A percentile compares a stretch with the other conserved stretches of the same genome.
Evolutionary conservation across 1,140 invertebrate genomes (phyloP).

Genomic region (Bombus pyrosoma): DNA sequence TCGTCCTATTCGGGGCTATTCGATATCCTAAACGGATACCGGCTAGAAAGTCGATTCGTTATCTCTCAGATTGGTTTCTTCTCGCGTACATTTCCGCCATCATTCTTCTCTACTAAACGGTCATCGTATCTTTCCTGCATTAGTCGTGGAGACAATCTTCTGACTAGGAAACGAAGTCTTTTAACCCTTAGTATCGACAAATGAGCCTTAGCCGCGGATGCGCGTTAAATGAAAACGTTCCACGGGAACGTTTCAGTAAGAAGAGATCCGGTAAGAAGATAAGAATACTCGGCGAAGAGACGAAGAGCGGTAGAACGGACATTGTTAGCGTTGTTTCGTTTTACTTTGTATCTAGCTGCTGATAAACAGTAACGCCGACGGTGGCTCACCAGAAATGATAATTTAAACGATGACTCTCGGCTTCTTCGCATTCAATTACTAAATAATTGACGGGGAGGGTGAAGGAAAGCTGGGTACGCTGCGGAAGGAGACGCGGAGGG

Average conservation of each 20-base stretch:
- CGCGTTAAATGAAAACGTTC: neutral
- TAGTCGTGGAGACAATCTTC: neutral
- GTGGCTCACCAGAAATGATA: conserved; percentile 74
- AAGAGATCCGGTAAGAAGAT: too few relatives aligned
- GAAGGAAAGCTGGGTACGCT: neutral
- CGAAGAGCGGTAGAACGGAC: too few relatives aligned
- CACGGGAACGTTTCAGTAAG: neutral
- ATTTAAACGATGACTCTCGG: conserved; percentile 81
- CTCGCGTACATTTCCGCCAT: conserved; percentile 36
- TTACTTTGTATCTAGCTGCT: conserved; percentile 51
- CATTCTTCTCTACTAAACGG: conserved; percentile 1
- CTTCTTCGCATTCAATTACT: conserved; percentile 81
- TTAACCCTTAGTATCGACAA: neutral
- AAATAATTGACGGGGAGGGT: conserved; percentile 78
- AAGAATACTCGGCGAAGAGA: too few relatives aligned
- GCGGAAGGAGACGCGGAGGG: conserved; percentile 3
- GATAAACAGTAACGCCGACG: conserved; percentile 75
- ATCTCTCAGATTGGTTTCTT: conserved; percentile 16
- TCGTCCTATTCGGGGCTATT: neutral
- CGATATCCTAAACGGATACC: conserved; percentile 57
- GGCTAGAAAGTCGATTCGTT: conserved; percentile 45
- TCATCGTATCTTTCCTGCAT: conserved; percentile 9
- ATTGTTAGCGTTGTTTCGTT: conserved; percentile 27
- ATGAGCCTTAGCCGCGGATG: neutral
- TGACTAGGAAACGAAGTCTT: conserved; percentile 34